phyloP scores from a whole-genome alignment of 2,797 vertebrate species.

The Lerista edwardsae region DNA sequence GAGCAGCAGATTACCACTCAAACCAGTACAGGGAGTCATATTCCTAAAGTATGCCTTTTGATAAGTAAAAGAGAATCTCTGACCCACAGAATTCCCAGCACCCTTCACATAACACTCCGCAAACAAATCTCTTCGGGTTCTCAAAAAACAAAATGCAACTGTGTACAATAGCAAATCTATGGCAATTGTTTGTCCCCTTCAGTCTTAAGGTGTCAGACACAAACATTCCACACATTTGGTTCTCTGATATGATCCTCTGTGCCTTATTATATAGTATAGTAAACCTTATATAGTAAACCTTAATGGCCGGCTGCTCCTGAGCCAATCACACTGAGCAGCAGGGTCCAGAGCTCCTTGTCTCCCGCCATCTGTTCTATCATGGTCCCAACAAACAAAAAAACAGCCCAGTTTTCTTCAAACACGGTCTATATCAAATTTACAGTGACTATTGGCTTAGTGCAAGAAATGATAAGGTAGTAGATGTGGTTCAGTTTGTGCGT shows the following conservation, averaged over 20 bases:
- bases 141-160: slow-evolving; percentile 35
- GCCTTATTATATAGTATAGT: no score
- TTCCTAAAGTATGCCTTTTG: slow-evolving; percentile 47
- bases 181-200: slow-evolving; percentile 39
- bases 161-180: slow-evolving; percentile 15
- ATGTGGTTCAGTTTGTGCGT: neutral
- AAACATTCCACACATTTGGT: neutral
- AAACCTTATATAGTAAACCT: no score
- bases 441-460: neutral
- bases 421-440: neutral
- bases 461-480: neutral
- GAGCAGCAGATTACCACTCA: slow-evolving; percentile 59
- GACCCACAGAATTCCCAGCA: slow-evolving; percentile 50
- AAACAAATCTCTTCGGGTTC: slow-evolving; percentile 51
- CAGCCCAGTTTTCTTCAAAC: neutral
- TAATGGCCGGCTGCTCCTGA: neutral
- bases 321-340: no score
- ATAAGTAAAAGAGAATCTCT: slow-evolving; percentile 55
- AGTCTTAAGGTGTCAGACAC: neutral
- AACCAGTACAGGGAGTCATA: slow-evolving; percentile 53
- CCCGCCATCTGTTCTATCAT: no score
- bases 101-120: slow-evolving; percentile 17
- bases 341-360: neutral
- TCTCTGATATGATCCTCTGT: neutral
- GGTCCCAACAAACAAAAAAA: no score